A percentile compares a stretch with the other conserved stretches of the same genome.
These are phyloP conservation scores for Pediacus dermestoides DNA, from an alignment of 2,888 invertebrate genomes.

Conservation along the genomic window DNA sequence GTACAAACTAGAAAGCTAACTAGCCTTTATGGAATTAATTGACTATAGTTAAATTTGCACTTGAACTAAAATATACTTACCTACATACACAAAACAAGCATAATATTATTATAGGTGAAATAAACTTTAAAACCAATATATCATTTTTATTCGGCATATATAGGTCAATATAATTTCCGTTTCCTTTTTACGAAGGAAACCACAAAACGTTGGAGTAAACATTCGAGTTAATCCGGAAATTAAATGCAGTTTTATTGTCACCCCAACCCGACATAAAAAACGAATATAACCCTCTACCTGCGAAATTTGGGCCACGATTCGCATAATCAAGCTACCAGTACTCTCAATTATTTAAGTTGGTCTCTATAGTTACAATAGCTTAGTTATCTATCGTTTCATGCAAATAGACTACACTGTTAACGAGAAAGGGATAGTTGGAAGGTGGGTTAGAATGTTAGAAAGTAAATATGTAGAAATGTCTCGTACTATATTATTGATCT, in stretches of 20 bases:
- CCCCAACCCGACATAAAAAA: slow-evolving; percentile 9
- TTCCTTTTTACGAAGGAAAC: slow-evolving; percentile 1
- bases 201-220: slow-evolving; percentile 11
- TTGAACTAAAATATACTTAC: no score
- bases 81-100: no score
- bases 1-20: no score
- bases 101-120: no score
- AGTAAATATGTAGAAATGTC: no score
- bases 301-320: slow-evolving; percentile 21
- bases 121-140: no score
- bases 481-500: no score
- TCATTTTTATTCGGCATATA: no score
- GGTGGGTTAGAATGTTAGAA: no score
- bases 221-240: slow-evolving; percentile 16
- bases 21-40: no score
- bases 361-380: slow-evolving; percentile 24
- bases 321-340: slow-evolving; percentile 25
- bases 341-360: slow-evolving; percentile 32
- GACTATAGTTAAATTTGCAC: no score
- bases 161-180: slow-evolving; percentile 2
- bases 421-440: no score
- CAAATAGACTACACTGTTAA: slow-evolving; percentile 22
- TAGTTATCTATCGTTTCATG: slow-evolving; percentile 26
- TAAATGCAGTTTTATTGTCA: slow-evolving; percentile 15
- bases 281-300: slow-evolving; percentile 21